These are phyloP conservation scores for Sander lucioperca DNA, from an alignment of 2,113 vertebrate species.

Conservation along the genomic window DNA sequence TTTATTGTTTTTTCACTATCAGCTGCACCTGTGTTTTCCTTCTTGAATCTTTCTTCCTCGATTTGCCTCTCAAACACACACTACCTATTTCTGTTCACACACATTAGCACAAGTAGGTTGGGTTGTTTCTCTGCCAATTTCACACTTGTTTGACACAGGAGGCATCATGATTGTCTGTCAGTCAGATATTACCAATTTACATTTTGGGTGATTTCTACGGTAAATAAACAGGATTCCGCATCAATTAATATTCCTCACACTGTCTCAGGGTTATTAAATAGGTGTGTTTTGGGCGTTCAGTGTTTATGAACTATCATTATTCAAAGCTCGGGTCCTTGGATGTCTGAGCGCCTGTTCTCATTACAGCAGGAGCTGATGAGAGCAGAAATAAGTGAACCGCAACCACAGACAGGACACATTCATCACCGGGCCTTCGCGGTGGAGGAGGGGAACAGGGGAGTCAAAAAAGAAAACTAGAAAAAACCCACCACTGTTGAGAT, in stretches of 20 bases:
- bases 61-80: neutral
- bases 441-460: neutral
- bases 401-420: conserved; percentile 46
- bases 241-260: conserved; percentile 1
- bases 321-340: conserved; percentile 42
- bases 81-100: neutral
- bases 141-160: neutral
- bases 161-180: conserved; percentile 3
- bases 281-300: conserved; percentile 9
- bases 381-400: conserved; percentile 57
- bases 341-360: conserved; percentile 52
- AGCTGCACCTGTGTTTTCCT: neutral
- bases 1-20: neutral
- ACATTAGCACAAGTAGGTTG: conserved; percentile 20
- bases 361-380: conserved; percentile 56
- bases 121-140: conserved; percentile 13
- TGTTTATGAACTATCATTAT: conserved; percentile 51
- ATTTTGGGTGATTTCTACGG: neutral
- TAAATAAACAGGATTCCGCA: neutral
- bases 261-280: neutral
- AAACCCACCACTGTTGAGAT: conserved; percentile 26
- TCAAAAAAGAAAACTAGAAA: neutral
- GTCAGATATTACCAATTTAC: neutral
- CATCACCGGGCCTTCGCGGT: conserved; percentile 18
- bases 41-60: neutral